phyloP scores from a whole-genome alignment of 2,888 invertebrate genomes.

The Platycheirus rosarum region DNA sequence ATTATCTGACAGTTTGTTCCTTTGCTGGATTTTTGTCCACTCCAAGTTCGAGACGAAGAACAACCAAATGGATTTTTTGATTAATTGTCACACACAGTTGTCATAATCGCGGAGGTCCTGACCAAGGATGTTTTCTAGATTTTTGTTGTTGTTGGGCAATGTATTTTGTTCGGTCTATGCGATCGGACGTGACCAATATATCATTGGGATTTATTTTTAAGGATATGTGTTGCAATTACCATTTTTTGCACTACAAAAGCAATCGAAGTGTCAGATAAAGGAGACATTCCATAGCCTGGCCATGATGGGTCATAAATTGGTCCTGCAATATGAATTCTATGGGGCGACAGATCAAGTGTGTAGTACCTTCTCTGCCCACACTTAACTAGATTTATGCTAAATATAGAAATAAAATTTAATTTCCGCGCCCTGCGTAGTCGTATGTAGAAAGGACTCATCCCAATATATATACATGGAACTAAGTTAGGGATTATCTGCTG shows the following conservation, averaged over 20 bases:
- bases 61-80: conserved; percentile 52
- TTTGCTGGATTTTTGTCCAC: background rate
- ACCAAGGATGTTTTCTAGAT: conserved; percentile 34
- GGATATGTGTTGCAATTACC: conserved; percentile 68
- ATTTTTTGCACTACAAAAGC: conserved; percentile 65
- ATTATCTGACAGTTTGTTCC: conserved; percentile 44
- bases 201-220: conserved; percentile 73
- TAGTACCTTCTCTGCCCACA: conserved; percentile 62
- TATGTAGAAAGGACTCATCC: conserved; percentile 31
- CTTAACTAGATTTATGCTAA: conserved; percentile 55
- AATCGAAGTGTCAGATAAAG: conserved; percentile 67
- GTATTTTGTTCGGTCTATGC: conserved; percentile 49
- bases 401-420: conserved; percentile 71
- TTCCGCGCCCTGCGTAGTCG: conserved; percentile 39
- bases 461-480: too few relatives aligned
- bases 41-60: conserved; percentile 2
- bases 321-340: conserved; percentile 42
- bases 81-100: conserved; percentile 72
- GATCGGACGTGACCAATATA: conserved; percentile 64
- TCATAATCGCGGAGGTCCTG: conserved; percentile 69
- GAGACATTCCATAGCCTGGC: conserved; percentile 50
- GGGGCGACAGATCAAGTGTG: conserved; percentile 48
- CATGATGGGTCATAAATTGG: conserved; percentile 65
- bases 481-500: conserved; percentile 11
- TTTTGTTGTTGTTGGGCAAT: conserved; percentile 15